phyloP scores from a whole-genome alignment of 1,140 invertebrate species.

The Achatina immaculata region DNA sequence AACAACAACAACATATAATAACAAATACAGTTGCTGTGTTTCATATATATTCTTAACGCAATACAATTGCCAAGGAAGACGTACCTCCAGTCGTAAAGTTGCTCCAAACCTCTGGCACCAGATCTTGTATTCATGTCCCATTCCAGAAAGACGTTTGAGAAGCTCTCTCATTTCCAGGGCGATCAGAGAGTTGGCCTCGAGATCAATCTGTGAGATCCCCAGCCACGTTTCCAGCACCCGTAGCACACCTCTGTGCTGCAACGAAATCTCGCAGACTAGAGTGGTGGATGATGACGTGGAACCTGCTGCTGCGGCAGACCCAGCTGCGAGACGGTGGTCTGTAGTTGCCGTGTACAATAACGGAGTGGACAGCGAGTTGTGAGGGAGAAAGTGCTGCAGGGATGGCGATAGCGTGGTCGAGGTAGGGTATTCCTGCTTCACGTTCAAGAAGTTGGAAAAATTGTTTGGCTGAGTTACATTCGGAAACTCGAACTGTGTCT shows the following conservation, averaged over 20 bases:
- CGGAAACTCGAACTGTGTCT: conserved; percentile 60
- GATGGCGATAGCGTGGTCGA: conserved; percentile 37
- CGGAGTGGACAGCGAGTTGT: conserved; percentile 26
- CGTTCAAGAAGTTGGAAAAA: conserved; percentile 38
- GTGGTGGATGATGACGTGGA: conserved; percentile 10
- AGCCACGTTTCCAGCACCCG: conserved; percentile 68
- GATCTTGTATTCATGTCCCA: conserved; percentile 66
- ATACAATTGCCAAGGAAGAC: too few species aligned
- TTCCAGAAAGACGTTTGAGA: conserved; percentile 63
- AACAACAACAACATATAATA: too few species aligned
- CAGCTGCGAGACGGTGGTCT: conserved; percentile 17
- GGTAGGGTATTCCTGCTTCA: conserved; percentile 19
- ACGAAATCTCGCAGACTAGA: conserved; percentile 59
- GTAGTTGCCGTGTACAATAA: conserved; percentile 43
- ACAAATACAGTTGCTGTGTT: too few species aligned
- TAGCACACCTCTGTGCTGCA: conserved; percentile 62
- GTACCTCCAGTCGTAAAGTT: conserved; percentile 64
- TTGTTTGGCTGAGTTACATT: conserved; percentile 39
- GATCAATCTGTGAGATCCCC: conserved; percentile 59
- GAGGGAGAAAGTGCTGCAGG: not conserved
- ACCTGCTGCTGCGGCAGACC: not conserved
- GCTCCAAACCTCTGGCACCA: conserved; percentile 66
- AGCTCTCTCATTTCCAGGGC: conserved; percentile 68
- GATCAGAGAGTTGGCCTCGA: conserved; percentile 62
- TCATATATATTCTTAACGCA: too few species aligned